Conservation (phyloP, 2,888 invertebrate species). For the Antheraea yamamai region DNA sequence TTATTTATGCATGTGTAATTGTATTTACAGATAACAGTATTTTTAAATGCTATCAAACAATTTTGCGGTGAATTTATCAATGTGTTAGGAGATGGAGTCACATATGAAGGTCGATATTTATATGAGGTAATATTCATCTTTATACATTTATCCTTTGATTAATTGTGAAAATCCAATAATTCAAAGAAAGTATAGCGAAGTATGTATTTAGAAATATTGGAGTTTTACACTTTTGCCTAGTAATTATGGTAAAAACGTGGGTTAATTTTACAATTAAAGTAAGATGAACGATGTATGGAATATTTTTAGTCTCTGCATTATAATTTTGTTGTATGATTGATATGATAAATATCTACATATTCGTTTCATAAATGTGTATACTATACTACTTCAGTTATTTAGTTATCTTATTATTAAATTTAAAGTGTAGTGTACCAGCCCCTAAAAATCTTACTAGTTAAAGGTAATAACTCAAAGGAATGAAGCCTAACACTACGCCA, state of each 20-base stretch:
- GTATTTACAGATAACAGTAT: slow-evolving; percentile 58
- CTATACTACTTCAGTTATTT: no score
- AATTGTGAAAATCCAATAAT: not conserved
- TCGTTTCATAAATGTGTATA: no score
- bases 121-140: slow-evolving; percentile 55
- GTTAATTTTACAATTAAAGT: not conserved
- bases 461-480: not conserved
- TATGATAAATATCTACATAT: no score
- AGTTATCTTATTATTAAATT: no score
- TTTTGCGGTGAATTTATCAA: slow-evolving; percentile 51
- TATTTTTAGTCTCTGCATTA: not conserved
- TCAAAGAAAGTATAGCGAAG: not conserved
- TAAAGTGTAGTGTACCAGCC: no score
- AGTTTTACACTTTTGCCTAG: not conserved
- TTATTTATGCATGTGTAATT: not conserved
- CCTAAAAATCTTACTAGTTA: no score
- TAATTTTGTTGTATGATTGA: not conserved
- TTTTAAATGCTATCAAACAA: slow-evolving; percentile 54
- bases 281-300: not conserved
- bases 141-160: not conserved
- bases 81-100: slow-evolving; percentile 37
- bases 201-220: not conserved
- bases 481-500: not conserved
- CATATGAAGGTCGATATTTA: slow-evolving; percentile 56
- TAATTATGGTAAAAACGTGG: not conserved